Percentiles rank a stretch among this genome's conserved stretches.
phyloP scores from a whole-genome alignment of 2,888 invertebrate species.

The Drosophila fulvimacula region DNA sequence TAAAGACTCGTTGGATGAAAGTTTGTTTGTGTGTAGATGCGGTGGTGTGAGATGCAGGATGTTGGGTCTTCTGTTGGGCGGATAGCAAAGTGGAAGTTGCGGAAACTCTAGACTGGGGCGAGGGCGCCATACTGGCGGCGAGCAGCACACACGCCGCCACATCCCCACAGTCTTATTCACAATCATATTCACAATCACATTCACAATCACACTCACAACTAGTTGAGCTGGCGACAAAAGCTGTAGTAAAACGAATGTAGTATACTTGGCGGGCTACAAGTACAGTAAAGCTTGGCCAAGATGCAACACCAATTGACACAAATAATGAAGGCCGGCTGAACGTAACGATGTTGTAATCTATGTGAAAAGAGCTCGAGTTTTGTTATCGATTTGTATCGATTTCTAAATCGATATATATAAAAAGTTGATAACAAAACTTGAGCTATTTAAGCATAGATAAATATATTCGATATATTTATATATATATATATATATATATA shows the following conservation, averaged over 20 bases:
- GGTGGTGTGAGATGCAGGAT: not conserved
- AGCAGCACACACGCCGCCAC: constrained; percentile 44
- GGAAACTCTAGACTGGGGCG: constrained; percentile 55
- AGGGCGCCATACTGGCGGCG: constrained; percentile 66
- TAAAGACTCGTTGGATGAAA: constrained; percentile 32
- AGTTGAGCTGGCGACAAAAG: constrained; percentile 51
- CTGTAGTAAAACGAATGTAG: constrained; percentile 44
- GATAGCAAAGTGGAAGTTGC: constrained; percentile 33
- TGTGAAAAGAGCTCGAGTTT: not conserved
- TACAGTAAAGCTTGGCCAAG: constrained; percentile 1
- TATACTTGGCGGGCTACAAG: not conserved
- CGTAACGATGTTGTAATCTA: not conserved
- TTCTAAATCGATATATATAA: no score
- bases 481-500: no score
- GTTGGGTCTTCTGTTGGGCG: not conserved
- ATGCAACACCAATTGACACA: no score
- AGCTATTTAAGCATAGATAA: no score
- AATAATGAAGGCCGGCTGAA: not conserved
- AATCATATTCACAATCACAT: constrained; percentile 8
- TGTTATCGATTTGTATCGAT: no score
- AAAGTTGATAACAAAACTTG: no score
- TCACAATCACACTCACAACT: constrained; percentile 29
- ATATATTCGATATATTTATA: no score
- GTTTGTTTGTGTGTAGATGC: not conserved
- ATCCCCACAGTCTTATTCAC: constrained; percentile 22